Base-by-base conservation (phyloP, 37 sponge, comb jelly and placozoan genomes). In the Spongia lamella region DNA sequence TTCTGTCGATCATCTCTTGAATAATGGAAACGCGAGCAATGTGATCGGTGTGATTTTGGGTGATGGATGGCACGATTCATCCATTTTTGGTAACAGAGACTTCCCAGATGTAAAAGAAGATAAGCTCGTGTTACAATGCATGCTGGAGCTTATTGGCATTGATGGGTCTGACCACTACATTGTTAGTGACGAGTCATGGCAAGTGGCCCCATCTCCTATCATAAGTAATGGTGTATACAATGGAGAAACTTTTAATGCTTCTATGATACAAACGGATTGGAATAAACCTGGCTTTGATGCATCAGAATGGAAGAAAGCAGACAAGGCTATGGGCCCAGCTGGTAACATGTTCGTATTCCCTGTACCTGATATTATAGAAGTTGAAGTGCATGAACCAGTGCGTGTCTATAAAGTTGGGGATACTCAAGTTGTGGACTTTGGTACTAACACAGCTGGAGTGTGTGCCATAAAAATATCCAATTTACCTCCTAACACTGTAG, bases 351-450 rank as follows among this genome's bases (percentile, higher is more conserved):
- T 79, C 39, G 38, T 79, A 7, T 63, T 58, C 1, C 7, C 55
- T 7, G 79, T 86, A 13, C 75, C 86, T 7, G 43, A 73, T 16
- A 86, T 86, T 17, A 61, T 56, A 7, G 68, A 68, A 9, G 27
- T 38, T 0, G 69, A n/a, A 4, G 38, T 25, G 0, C 80, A 79
- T 15, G 24, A 58, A 20, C 75, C 86, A 1, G 38, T 75, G n/a
- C 22, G 19, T 37, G 62, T 86, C 22, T 56, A 74, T 9, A 24
- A 30, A 13, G 81, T 62, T 56, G 2, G 32, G 13, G 43, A 54
- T n/a, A 86, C 39, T n/a, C 80, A 79, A 47, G 52, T 86, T 27
- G 80, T 79, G 7, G 86, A 86, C 39, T 86, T 86, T 75, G 75
- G 69, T 14, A 72, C 56, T 51, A 86, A 86, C 43, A 47, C 76